These are phyloP conservation scores for Subanguina moxae DNA, from an alignment of 1,140 invertebrate species.

Conservation along the genomic window DNA sequence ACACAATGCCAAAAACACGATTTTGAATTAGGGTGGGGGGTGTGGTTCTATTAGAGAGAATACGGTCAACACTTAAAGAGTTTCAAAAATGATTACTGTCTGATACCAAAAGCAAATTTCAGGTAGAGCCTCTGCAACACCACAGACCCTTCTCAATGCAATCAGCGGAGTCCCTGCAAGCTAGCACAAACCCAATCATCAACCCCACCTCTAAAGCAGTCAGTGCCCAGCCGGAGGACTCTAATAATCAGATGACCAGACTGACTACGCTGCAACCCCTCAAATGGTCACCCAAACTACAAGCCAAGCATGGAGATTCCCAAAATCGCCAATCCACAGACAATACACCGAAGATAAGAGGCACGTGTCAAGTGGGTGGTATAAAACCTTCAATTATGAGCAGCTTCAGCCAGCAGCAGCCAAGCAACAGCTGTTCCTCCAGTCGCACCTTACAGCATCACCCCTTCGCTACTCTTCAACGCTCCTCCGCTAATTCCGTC, in stretches of 20 bases:
- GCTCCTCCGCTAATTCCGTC: conserved; percentile 1
- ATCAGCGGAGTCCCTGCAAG: conserved; percentile 22
- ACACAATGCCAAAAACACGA: too few relatives aligned
- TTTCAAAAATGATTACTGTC: background rate
- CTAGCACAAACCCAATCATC: background rate
- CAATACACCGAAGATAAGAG: too few relatives aligned
- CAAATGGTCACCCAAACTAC: conserved; percentile 2
- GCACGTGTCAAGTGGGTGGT: background rate
- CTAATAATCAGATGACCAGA: too few relatives aligned
- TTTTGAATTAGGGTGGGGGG: too few relatives aligned
- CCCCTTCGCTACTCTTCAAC: conserved; percentile 35
- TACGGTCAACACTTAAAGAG: background rate
- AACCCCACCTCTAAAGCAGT: background rate
- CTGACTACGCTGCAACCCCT: too few relatives aligned
- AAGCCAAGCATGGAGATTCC: background rate
- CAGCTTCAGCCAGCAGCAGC: conserved; percentile 6
- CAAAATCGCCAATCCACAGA: too few relatives aligned
- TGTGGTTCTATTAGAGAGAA: too few relatives aligned
- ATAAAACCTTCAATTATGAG: background rate
- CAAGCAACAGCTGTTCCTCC: conserved; percentile 1
- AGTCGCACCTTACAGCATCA: background rate
- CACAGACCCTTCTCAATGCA: conserved; percentile 56
- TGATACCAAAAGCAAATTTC: background rate
- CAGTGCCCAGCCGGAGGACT: background rate
- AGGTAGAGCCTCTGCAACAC: conserved; percentile 42